These are phyloP conservation scores for Pterostichus madidus DNA, from an alignment of 2,888 invertebrate genomes.

Conservation along the genomic window DNA sequence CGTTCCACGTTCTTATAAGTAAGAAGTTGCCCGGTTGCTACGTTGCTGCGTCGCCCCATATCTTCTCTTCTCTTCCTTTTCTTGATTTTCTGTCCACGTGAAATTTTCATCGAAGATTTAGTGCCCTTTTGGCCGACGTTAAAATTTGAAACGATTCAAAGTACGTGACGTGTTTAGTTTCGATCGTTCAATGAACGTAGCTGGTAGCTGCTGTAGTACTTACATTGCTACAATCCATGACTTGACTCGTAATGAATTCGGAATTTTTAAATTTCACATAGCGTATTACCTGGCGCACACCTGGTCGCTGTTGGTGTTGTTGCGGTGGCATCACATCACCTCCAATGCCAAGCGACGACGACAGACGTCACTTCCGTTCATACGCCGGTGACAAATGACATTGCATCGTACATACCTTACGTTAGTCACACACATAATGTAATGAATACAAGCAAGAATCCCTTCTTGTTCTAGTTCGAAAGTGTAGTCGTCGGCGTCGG, in stretches of 20 bases:
- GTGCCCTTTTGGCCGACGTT: constrained; percentile 35
- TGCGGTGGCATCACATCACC: background rate
- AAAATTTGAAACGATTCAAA: constrained; percentile 46
- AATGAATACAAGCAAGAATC: background rate
- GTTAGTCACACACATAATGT: background rate
- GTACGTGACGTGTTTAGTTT: constrained; percentile 27
- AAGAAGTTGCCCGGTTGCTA: constrained; percentile 11
- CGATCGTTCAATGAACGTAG: constrained; percentile 2
- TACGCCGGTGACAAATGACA: constrained; percentile 10
- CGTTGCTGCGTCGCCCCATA: background rate
- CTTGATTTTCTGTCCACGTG: constrained; percentile 18
- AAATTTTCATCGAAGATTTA: constrained; percentile 53
- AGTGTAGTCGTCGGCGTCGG: background rate
- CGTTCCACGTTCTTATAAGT: constrained; percentile 17
- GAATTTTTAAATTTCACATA: constrained; percentile 12
- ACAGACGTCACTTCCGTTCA: constrained; percentile 10
- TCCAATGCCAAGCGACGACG: background rate
- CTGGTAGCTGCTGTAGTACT: background rate
- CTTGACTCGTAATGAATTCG: constrained; percentile 9
- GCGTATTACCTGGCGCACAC: background rate
- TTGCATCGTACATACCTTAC: background rate
- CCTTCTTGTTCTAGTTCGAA: background rate
- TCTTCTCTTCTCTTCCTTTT: constrained; percentile 9
- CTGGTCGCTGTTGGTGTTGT: background rate
- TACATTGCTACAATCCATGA: background rate